phyloP scores from a whole-genome alignment of 2,888 invertebrate species.

The Merodon equestris region DNA sequence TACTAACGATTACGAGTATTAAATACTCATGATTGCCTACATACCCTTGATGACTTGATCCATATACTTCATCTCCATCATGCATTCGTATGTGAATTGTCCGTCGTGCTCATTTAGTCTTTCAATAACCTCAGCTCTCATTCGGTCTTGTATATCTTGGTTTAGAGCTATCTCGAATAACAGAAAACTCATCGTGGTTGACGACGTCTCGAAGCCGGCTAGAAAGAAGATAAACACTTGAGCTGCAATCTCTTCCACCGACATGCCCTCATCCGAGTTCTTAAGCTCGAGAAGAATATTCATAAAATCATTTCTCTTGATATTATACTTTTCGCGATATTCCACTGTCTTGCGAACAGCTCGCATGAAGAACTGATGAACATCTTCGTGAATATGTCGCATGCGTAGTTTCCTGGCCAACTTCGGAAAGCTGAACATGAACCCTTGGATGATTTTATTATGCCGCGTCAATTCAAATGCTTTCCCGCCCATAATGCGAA shows the following conservation, averaged over 20 bases:
- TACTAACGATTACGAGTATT: too few species aligned
- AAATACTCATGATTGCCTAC: constrained; percentile 3
- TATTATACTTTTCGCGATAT: constrained; percentile 79
- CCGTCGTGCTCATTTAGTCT: constrained; percentile 71
- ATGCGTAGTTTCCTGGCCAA: constrained; percentile 72
- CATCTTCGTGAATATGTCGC: constrained; percentile 71
- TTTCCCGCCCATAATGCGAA: constrained; percentile 73
- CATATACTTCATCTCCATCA: constrained; percentile 73
- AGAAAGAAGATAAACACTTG: constrained; percentile 75
- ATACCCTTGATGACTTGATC: constrained; percentile 72
- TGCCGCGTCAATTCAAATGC: constrained; percentile 69
- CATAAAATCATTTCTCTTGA: constrained; percentile 81
- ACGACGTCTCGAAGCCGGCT: constrained; percentile 83
- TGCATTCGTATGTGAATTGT: constrained; percentile 73
- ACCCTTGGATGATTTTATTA: constrained; percentile 56
- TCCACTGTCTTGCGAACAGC: constrained; percentile 79
- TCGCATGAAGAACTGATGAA: constrained; percentile 79
- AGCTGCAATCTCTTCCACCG: constrained; percentile 74
- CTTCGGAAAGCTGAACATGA: constrained; percentile 72
- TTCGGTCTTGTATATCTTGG: constrained; percentile 73
- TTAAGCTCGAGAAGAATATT: constrained; percentile 81
- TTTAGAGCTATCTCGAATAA: constrained; percentile 75
- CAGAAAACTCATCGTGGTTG: constrained; percentile 81
- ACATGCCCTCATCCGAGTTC: constrained; percentile 74
- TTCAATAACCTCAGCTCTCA: constrained; percentile 71